Evolutionary conservation across 2,888 invertebrate species (phyloP).

Genomic region (Campaea margaritaria): DNA sequence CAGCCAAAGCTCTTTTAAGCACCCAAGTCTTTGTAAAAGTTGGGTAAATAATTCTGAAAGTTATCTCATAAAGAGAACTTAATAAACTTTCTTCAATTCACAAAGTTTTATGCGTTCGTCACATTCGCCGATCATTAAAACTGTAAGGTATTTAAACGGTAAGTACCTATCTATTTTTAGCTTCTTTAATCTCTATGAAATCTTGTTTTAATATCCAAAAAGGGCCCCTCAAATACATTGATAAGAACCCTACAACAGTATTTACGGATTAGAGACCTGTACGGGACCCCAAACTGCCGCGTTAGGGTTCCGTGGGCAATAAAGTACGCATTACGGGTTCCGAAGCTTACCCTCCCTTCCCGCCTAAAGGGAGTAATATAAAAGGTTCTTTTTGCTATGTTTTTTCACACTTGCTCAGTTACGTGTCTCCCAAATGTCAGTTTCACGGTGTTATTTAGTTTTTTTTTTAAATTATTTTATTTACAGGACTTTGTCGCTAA

Average conservation of each 20-base stretch:
- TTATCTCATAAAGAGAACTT: too few relatives aligned
- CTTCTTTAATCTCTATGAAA: conserved; percentile 11
- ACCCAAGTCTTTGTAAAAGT: too few relatives aligned
- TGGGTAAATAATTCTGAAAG: too few relatives aligned
- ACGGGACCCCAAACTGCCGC: conserved; percentile 66
- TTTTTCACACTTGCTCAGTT: conserved; percentile 25
- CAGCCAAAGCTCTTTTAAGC: too few relatives aligned
- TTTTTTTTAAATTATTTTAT: too few relatives aligned
- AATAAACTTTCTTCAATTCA: too few relatives aligned
- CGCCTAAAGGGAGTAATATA: conserved; percentile 43
- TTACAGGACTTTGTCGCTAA: too few relatives aligned
- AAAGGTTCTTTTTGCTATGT: conserved; percentile 25
- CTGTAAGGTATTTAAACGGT: too few relatives aligned
- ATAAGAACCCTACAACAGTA: conserved; percentile 55
- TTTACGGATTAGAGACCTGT: conserved; percentile 71
- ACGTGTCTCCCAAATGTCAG: conserved; percentile 8
- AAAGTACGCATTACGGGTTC: conserved; percentile 72
- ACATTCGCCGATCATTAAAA: too few relatives aligned
- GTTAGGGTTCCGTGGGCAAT: conserved; percentile 68
- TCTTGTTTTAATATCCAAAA: conserved; percentile 18
- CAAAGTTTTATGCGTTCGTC: too few relatives aligned
- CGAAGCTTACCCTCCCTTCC: conserved; percentile 46
- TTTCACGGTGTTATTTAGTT: background rate
- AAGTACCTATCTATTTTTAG: too few relatives aligned
- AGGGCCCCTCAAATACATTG: conserved; percentile 33